Base-by-base conservation (phyloP, 53 echinoderm and acorn worm species). In the Crossaster papposus region DNA sequence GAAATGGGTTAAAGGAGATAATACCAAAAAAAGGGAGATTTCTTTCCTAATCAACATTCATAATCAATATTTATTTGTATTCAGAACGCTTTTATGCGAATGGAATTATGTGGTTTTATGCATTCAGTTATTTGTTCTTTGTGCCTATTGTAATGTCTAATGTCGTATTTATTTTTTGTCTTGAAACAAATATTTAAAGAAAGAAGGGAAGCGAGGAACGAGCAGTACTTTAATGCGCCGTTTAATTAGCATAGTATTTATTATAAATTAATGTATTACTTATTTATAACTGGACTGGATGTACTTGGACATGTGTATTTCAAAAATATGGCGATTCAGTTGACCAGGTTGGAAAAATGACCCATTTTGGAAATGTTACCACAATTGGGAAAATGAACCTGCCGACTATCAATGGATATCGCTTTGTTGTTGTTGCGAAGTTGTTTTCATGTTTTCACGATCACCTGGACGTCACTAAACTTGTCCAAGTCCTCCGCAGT, bases 181-280 rank as follows among this genome's bases (percentile, higher is more conserved):
- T 78, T 44, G 5, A 44, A 44, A 44, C 33, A 78, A 51, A 78
- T 9, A 80, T 54, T 58, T 20, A 20, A 55, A 26, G 26, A 15
- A 58, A 54, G 24, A 72, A 72, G 17, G 34, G 35, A 75, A 81
- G 35, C 34, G 74, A 85, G 3, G 54, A 75, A 30, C 15, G 52
- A 87, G 24, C 87, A 87, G 87, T 87, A 87, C 87, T 87, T 33
- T 62, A 36, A 44, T 87, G 34, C 77, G 77, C 87, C 87, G 87
- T 76, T 54, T 76, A 87, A 34, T 54, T 54, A 38, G 51, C 87
- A 62, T 58, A 76, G 13, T 87, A 87, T 87, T 76, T 87, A 87
- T 87, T 87, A 75, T 51, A 52, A 77, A 87, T 62, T 87, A 76
- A 87, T 87, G 76, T 87, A 87, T 87, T 74, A 1, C 75, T 35